These are phyloP conservation scores for Lagorchestes hirsutus DNA, from an alignment of 2,797 vertebrate species.

Conservation along the genomic window DNA sequence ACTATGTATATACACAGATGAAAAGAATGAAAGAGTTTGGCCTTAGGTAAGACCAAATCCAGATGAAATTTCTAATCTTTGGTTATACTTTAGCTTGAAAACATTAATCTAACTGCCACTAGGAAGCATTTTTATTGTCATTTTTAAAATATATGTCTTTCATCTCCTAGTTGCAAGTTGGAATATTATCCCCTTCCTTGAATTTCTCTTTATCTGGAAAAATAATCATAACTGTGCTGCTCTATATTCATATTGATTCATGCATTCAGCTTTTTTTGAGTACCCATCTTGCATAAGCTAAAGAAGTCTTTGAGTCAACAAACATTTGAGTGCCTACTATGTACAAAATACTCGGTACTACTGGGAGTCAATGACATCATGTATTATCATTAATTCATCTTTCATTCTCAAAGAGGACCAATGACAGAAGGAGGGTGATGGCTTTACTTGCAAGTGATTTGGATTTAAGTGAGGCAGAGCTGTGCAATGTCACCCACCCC, in stretches of 20 bases:
- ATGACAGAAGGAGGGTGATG: background rate
- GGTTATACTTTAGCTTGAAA: slow-evolving; percentile 21
- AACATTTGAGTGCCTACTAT: background rate
- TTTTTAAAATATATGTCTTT: slow-evolving; percentile 10
- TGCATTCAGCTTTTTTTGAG: background rate
- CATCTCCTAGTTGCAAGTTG: slow-evolving; percentile 4
- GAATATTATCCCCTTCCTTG: background rate
- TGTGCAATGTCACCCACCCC: background rate
- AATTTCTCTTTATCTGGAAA: slow-evolving; percentile 23
- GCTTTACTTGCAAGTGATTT: background rate
- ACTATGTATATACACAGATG: background rate
- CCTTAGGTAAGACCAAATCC: slow-evolving; percentile 7
- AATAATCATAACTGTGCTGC: background rate
- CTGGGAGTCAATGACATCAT: background rate
- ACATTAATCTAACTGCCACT: background rate
- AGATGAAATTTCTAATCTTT: slow-evolving; percentile 24
- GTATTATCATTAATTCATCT: background rate
- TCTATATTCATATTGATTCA: background rate
- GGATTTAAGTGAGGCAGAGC: background rate
- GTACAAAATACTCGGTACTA: background rate
- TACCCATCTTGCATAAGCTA: background rate
- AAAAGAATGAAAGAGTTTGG: slow-evolving; percentile 22
- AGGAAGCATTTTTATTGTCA: slow-evolving; percentile 16
- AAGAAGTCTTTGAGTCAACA: background rate
- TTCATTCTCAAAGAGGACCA: background rate